phyloP scores from a whole-genome alignment of 2,888 invertebrate species.

The Empis livida region DNA sequence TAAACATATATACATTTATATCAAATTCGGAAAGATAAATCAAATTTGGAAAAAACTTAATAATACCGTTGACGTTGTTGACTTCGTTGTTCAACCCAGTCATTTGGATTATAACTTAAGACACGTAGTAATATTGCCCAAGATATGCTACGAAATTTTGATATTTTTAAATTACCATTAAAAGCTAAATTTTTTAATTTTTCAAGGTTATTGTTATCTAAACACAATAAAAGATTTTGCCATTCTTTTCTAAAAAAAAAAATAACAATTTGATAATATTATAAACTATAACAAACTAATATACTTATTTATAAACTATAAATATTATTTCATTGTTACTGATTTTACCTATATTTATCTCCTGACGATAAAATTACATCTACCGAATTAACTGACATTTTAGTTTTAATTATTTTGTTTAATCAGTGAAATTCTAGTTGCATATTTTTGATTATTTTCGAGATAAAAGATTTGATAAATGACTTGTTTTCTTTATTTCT shows the following conservation, averaged over 20 bases:
- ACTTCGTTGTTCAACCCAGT: conserved; percentile 29
- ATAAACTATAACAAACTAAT: no score
- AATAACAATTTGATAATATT: no score
- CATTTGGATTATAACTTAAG: conserved; percentile 29
- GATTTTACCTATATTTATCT: neutral
- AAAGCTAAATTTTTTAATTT: conserved; percentile 36
- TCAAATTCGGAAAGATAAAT: no score
- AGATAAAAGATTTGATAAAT: no score
- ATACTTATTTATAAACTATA: no score
- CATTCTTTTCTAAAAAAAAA: conserved; percentile 25
- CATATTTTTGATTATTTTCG: no score
- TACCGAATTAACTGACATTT: neutral
- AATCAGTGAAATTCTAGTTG: no score
- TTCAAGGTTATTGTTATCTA: conserved; percentile 37
- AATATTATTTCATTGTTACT: no score
- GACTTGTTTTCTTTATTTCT: no score
- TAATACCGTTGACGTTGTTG: conserved; percentile 29
- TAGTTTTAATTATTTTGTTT: no score
- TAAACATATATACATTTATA: no score
- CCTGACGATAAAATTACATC: neutral
- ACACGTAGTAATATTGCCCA: conserved; percentile 39
- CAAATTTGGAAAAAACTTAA: no score
- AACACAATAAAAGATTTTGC: conserved; percentile 21
- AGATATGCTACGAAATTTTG: conserved; percentile 39
- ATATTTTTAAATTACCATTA: conserved; percentile 30